Percentiles rank a stretch among this genome's conserved stretches.
Evolutionary conservation across 2,888 invertebrate genomes (phyloP).

Genomic region (Allacma fusca): DNA sequence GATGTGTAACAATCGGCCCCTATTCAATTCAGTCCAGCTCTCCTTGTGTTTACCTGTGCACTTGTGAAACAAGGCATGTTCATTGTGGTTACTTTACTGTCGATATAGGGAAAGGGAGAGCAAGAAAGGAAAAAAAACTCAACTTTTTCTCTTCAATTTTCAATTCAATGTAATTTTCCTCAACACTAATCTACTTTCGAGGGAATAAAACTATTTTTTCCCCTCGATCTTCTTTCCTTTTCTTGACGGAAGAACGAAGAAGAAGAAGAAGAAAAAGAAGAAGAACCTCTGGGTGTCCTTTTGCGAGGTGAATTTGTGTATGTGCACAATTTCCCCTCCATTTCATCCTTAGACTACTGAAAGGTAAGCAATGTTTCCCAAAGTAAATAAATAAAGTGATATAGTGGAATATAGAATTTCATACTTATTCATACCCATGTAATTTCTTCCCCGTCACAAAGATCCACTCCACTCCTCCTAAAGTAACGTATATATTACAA

Average conservation of each 20-base stretch:
- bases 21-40: background rate
- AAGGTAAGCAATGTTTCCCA: slow-evolving; percentile 24
- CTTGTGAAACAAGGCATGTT: slow-evolving; percentile 19
- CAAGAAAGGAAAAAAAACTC: background rate
- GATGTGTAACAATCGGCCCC: background rate
- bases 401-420: background rate
- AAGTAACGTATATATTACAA: too few relatives aligned
- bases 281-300: background rate
- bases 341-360: slow-evolving; percentile 5
- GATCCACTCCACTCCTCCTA: too few relatives aligned
- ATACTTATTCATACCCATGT: too few relatives aligned
- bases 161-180: slow-evolving; percentile 11
- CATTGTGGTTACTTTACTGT: slow-evolving; percentile 1
- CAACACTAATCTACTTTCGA: background rate
- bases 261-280: too few relatives aligned
- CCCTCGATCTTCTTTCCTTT: background rate
- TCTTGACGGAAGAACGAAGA: too few relatives aligned
- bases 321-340: background rate
- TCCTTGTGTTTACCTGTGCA: slow-evolving; percentile 21
- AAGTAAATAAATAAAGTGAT: slow-evolving; percentile 12
- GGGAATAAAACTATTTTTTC: slow-evolving; percentile 11
- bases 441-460: too few relatives aligned
- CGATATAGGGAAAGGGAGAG: background rate
- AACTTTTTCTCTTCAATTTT: slow-evolving; percentile 7
- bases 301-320: background rate